These are phyloP conservation scores for Campylorhamphus procurvoides DNA, from an alignment of 2,113 vertebrate species.

Conservation along the genomic window DNA sequence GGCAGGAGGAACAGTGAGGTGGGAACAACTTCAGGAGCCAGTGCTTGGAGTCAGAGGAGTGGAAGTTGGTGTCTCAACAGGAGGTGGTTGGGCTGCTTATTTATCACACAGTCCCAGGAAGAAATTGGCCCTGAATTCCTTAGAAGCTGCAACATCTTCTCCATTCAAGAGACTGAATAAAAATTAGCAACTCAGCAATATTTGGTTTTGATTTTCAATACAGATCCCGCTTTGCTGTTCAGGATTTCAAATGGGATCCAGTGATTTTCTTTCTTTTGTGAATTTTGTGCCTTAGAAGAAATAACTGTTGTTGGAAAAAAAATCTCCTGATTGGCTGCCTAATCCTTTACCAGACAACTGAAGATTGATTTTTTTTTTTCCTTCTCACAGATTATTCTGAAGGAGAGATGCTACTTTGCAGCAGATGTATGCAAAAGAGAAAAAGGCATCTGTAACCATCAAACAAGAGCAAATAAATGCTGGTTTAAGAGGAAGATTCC, in stretches of 20 bases:
- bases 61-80: not conserved
- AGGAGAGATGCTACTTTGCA: not conserved
- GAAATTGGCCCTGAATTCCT: not conserved
- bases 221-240: not conserved
- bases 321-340: not conserved
- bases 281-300: not conserved
- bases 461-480: not conserved
- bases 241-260: not conserved
- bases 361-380: not conserved
- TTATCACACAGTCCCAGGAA: not conserved
- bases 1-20: not conserved
- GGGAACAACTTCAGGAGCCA: not conserved
- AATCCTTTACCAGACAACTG: not conserved
- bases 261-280: not conserved
- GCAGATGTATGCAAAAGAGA: not conserved
- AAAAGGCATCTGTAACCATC: not conserved
- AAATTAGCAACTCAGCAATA: not conserved
- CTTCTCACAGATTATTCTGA: not conserved
- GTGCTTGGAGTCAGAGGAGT: not conserved
- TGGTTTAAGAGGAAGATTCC: not conserved
- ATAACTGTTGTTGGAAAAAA: not conserved
- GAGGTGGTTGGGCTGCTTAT: not conserved
- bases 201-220: not conserved
- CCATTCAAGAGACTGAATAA: not conserved
- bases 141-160: constrained; percentile 13